phyloP scores from a whole-genome alignment of 2,113 vertebrate genomes.

The Bos javanicus region DNA sequence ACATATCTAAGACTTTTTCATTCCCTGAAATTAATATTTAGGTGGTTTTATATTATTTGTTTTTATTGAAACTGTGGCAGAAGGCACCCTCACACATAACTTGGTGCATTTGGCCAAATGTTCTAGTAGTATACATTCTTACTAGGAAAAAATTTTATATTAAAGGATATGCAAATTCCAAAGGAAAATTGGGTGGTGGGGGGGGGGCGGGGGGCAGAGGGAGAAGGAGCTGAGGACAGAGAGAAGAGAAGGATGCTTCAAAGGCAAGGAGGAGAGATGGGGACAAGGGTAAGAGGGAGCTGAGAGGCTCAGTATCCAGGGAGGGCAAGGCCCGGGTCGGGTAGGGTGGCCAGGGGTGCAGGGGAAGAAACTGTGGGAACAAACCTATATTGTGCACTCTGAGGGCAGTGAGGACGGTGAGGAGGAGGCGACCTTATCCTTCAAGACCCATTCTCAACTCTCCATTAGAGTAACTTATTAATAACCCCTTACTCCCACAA shows the following conservation, averaged over 20 bases:
- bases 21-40: background rate
- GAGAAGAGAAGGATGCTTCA: background rate
- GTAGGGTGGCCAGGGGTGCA: background rate
- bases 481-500: background rate
- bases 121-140: background rate
- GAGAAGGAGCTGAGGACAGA: background rate
- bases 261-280: background rate
- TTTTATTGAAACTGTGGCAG: background rate
- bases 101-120: background rate
- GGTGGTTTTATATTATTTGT: background rate
- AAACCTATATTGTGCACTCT: background rate
- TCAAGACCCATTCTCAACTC: background rate
- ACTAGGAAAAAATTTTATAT: background rate
- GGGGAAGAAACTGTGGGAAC: background rate
- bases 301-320: slow-evolving; percentile 11
- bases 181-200: background rate
- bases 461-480: background rate
- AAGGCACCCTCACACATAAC: background rate
- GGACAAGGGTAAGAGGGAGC: background rate
- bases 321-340: background rate
- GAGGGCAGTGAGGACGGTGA: background rate
- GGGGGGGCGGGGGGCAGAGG: background rate
- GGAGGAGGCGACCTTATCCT: background rate
- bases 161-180: background rate
- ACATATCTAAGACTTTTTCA: background rate